Base-by-base conservation (phyloP, 2,888 invertebrate genomes). In the Drosophila helvetica region DNA sequence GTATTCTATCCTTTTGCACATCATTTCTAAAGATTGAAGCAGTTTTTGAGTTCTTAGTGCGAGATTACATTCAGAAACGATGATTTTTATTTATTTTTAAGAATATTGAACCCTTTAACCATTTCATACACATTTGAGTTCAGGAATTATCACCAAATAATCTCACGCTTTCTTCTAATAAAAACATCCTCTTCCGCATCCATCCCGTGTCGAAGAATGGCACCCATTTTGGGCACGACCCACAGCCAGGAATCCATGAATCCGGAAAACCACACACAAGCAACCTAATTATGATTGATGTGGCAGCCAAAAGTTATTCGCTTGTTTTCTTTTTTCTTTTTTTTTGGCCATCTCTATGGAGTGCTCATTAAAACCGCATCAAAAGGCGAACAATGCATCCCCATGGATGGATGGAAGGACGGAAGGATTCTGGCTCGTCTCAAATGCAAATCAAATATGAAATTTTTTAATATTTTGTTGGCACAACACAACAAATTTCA, bases 401-500 rank as follows among this genome's bases (percentile, higher is more conserved):
- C 38, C 15, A 38, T 6, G 38, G 38, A 38, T 15, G 38, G 38
- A 5, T 38, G 48, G 57, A 48, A 46, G 46, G 19, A 10, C 48
- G 43, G 61, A 68, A 74, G 65, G 55, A 46, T 57, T 22, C 59
- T 61, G 27, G 9, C 47, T 55, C 46, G 33, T 50, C 53, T 64
- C 52, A 48, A 75, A 85, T 79, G 82, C 78, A 87, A 86, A 89
- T 86, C 79, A 89, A 84, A 89, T 88, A 89, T 90, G 89, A 90
- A 84, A 82, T 80, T 90, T 86, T 89, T 84, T 83, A 60, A 89
- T 89, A 84, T 82, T 78, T 77, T 89, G 89, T 90, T 89, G 90
- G 89, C 89, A 88, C 89, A 89, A 89, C 90, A 90, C 86, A 75
- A 88, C 82, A 89, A 86, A 87, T 88, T 90, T 84, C 85, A 69